These are phyloP conservation scores for Xylophagus ater DNA, from an alignment of 2,888 invertebrate species.

Conservation along the genomic window DNA sequence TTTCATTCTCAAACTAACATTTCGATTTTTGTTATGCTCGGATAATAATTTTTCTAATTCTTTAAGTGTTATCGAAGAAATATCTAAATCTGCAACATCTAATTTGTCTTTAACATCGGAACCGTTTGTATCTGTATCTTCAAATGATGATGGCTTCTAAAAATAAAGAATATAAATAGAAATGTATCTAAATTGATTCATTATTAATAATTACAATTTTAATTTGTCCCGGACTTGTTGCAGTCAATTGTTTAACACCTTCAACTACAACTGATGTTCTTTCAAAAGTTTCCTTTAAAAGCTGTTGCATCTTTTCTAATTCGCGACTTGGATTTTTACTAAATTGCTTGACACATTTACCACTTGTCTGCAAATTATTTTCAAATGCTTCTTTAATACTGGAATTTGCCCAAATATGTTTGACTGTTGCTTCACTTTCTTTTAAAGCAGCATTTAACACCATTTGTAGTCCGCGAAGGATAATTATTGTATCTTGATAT, in stretches of 20 bases:
- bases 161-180: too few species aligned
- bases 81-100: conserved; percentile 33
- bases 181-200: too few species aligned
- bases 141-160: not conserved
- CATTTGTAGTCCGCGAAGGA: conserved; percentile 57
- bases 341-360: conserved; percentile 23
- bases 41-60: conserved; percentile 38
- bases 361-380: conserved; percentile 23
- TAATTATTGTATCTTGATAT: conserved; percentile 51
- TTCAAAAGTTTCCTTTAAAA: conserved; percentile 48
- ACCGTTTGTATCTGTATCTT: not conserved
- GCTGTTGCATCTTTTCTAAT: conserved; percentile 36
- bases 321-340: conserved; percentile 28
- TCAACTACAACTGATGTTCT: conserved; percentile 57
- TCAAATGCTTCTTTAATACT: conserved; percentile 46
- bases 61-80: conserved; percentile 35
- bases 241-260: conserved; percentile 53
- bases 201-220: too few species aligned
- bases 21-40: conserved; percentile 30
- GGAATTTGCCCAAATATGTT: conserved; percentile 56
- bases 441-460: conserved; percentile 55
- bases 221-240: conserved; percentile 7
- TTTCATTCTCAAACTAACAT: conserved; percentile 28
- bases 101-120: conserved; percentile 3
- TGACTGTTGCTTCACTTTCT: conserved; percentile 51